Evolutionary conservation across 1,140 invertebrate species (phyloP), one percentile per base, ranked within the genome.

Genomic region (Galleria mellonella): DNA sequence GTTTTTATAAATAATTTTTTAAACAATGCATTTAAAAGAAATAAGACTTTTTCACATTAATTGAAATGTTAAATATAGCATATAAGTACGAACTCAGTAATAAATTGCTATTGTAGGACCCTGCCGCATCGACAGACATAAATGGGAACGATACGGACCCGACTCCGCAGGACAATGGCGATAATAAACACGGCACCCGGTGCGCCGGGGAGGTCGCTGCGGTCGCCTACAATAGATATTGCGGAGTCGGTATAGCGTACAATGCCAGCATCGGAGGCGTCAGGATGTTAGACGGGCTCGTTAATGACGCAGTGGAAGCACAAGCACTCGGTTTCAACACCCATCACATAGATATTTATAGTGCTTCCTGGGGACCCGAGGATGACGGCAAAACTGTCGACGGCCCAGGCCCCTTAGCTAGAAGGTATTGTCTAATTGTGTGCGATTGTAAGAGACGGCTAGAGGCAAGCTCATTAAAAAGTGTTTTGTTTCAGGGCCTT

Each of bases 331-430:
- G 94, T 45, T 90, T 97, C 52, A 97, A 97, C 88, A 93, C 94
- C 2, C 91, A 96, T 56, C 95, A 98, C 83, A 96, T 98, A 60
- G 95, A 98, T 71, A 96, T 98, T 52, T 98, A 97, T 81, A 96
- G 94, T 54, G 96, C 96, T 2, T 97, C 96, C 2, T 98, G 97
- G 97, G 97, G 95, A 4, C 95, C 95, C 0, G 96, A 98, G 82
- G 96, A 98, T 73, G 96, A 99, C 86, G 97, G 97, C 4, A 96
- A 97, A 78, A 98, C 97, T 0, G 97, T 99, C 8, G 98, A 99
- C 83, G 98, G 97, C 0, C 98, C 98, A 0, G 97, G 97, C 8
- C 95, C 95, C 15, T 88, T 99, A 43, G 97, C 98, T 12, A 91
- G 94, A 51, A 89, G 94, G 70, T 84, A 81, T 60, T 70, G 55